Evolutionary conservation across 2,113 vertebrate species (phyloP).

Genomic region (Nesoenas mayeri): DNA sequence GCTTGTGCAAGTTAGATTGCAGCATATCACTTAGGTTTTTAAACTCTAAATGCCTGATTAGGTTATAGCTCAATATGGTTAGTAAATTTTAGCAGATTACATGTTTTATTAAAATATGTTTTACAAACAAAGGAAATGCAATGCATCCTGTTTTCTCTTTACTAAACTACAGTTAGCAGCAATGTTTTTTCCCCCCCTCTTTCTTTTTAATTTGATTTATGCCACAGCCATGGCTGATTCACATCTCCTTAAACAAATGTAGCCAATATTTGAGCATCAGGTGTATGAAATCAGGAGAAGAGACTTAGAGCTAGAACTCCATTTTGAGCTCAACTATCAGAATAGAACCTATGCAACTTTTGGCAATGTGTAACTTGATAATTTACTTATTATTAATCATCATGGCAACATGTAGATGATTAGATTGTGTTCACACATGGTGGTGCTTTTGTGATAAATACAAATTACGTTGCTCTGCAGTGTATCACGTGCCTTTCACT

Average conservation of each 20-base stretch:
- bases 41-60: neutral
- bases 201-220: neutral
- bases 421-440: neutral
- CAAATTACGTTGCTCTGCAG: neutral
- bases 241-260: neutral
- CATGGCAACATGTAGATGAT: neutral
- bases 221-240: neutral
- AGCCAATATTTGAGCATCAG: neutral
- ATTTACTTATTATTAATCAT: neutral
- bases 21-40: neutral
- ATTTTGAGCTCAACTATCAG: neutral
- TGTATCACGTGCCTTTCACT: neutral
- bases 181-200: neutral
- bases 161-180: neutral
- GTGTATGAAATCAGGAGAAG: neutral
- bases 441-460: neutral
- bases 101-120: neutral
- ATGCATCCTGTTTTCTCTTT: neutral
- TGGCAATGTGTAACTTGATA: neutral
- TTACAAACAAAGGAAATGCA: neutral
- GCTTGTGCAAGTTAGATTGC: neutral
- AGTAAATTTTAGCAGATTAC: neutral
- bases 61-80: neutral
- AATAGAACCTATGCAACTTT: neutral
- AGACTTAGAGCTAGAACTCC: neutral